Evolutionary conservation across 2,888 invertebrate species (phyloP), one percentile per base, ranked within the genome.

Genomic region (Seira ritae): DNA sequence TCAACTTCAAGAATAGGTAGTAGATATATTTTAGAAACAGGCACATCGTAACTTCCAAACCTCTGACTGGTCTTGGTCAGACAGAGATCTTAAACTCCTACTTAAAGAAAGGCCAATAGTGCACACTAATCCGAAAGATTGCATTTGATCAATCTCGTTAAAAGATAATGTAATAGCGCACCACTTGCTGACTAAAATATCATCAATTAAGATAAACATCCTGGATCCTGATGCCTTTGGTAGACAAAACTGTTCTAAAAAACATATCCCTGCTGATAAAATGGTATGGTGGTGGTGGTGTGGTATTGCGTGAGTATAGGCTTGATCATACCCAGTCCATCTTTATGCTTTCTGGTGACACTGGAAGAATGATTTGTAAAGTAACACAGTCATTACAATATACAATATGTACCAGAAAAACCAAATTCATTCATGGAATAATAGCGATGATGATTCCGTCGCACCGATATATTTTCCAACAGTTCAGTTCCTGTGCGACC

Each of bases 181-280:
- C 55, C 55, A 55, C 55, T 55, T 17, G 55, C 55, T 55, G 55
- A 55, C 55, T 55, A 55, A 55, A 55, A 55, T 55, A 55, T 55
- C 17, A 55, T 55, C 55, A 55, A 55, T 55, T 55, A n/a, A 12
- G 55, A 55, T 55, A 31, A 8, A 8, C 2, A 31, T 31, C 31
- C 42, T 42, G 55, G 17, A 42, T 42, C 42, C 12, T 55, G 55
- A 55, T 12, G 55, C 8, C 6, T 55, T 55, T 55, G 17, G 17
- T 3, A 55, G 55, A 55, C 55, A 55, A 17, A 55, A 31, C 31
- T 31, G 31, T 8, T 31, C 31, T 31, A 31, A 2, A 4, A 31
- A 4, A 31, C 8, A n/a, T 31, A 31, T 31, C 31, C 31, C 31
- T 31, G 31, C 31, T 31, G 31, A 31, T 8, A 31, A 31, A 31